Evolutionary conservation across 1,140 invertebrate species (phyloP).

Genomic region (Caenorhabditis latens): DNA sequence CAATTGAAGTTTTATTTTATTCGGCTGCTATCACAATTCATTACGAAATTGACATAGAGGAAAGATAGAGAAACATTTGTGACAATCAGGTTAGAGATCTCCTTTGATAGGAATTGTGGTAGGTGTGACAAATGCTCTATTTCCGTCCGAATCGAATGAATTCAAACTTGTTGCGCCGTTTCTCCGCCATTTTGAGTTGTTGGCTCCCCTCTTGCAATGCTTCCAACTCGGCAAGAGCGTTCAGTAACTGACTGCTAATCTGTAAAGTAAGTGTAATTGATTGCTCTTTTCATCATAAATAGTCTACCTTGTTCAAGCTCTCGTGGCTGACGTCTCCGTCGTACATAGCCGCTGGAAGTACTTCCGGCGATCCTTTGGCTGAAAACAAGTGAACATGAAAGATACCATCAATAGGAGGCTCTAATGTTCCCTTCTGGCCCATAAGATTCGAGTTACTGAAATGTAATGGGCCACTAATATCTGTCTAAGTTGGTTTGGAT

Average conservation of each 20-base stretch:
- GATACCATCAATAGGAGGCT: neutral
- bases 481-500: neutral
- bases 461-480: constrained; percentile 9
- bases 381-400: constrained; percentile 13
- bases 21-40: constrained; percentile 46
- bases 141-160: constrained; percentile 67
- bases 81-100: neutral
- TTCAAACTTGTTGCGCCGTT: constrained; percentile 67
- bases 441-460: constrained; percentile 1
- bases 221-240: constrained; percentile 24
- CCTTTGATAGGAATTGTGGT: neutral
- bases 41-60: constrained; percentile 57
- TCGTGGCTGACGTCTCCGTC: constrained; percentile 34
- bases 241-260: constrained; percentile 29
- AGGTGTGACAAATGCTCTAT: constrained; percentile 48
- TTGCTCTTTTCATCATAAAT: neutral
- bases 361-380: constrained; percentile 47
- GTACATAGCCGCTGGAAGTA: constrained; percentile 37
- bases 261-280: neutral
- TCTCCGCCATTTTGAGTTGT: constrained; percentile 62
- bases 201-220: constrained; percentile 25
- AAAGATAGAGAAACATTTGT: constrained; percentile 29
- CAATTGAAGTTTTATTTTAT: constrained; percentile 40
- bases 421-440: constrained; percentile 27
- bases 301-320: constrained; percentile 37